These are phyloP conservation scores for Gastracanthus pulcherrimus DNA, from an alignment of 2,888 invertebrate species.

Conservation along the genomic window DNA sequence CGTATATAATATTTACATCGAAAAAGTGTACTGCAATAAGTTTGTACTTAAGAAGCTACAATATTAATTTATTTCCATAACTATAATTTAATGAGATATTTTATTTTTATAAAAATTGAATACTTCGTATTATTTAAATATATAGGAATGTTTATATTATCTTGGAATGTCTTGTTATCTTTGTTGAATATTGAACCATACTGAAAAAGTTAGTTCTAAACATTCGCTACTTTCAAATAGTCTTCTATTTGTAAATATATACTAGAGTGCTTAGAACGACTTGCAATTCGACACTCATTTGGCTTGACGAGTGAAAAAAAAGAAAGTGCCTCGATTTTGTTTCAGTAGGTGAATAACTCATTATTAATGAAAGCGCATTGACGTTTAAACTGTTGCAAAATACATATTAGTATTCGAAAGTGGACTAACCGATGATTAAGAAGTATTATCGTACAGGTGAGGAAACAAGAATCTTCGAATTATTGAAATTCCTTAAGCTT, in stretches of 20 bases:
- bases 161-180: too few relatives aligned
- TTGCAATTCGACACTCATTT: neutral
- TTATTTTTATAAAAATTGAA: too few relatives aligned
- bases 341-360: conserved; percentile 34
- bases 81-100: too few relatives aligned
- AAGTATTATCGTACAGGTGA: neutral
- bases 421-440: conserved; percentile 24
- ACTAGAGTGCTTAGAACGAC: neutral
- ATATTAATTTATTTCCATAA: too few relatives aligned
- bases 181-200: too few relatives aligned
- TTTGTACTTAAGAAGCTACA: too few relatives aligned
- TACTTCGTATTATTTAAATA: too few relatives aligned
- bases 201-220: too few relatives aligned
- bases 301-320: conserved; percentile 29
- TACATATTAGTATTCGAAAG: conserved; percentile 43
- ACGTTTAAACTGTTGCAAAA: conserved; percentile 42
- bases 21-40: too few relatives aligned
- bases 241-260: too few relatives aligned
- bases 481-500: conserved; percentile 16
- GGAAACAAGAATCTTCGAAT: conserved; percentile 20
- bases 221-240: too few relatives aligned
- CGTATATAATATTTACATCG: neutral
- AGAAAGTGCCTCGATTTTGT: conserved; percentile 38
- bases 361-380: conserved; percentile 42
- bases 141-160: too few relatives aligned